These are phyloP conservation scores for Rhodinocichla rosea DNA, from an alignment of 2,113 vertebrate genomes.

Conservation along the genomic window DNA sequence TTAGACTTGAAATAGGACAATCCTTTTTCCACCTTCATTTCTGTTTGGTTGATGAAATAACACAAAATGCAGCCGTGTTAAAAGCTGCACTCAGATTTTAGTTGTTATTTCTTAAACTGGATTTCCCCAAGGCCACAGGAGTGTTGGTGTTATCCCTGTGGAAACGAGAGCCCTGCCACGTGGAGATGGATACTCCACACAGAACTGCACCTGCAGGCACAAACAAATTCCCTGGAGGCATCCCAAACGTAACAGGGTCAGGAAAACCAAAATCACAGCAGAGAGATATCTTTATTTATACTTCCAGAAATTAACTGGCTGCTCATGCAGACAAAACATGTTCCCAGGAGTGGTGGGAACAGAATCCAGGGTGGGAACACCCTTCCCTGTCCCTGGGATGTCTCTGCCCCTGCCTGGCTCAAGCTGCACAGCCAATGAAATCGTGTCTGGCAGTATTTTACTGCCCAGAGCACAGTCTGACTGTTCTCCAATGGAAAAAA, in stretches of 20 bases:
- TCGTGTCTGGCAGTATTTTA: neutral
- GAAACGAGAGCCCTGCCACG: neutral
- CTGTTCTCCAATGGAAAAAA: rapidly evolving
- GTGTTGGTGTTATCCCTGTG: neutral
- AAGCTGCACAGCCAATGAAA: neutral
- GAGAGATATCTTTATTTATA: neutral
- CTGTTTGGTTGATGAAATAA: neutral
- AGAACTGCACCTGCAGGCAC: neutral
- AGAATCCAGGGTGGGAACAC: neutral
- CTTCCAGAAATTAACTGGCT: neutral
- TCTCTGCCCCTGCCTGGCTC: neutral
- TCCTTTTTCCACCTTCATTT: neutral
- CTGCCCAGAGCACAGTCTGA: neutral
- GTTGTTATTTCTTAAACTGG: neutral
- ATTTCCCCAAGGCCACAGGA: neutral
- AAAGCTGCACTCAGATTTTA: neutral
- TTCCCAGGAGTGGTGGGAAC: neutral
- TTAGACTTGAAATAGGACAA: neutral
- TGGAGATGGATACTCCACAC: neutral
- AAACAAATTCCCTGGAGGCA: neutral
- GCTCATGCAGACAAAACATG: rapidly evolving
- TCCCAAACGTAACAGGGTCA: rapidly evolving
- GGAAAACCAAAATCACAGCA: neutral
- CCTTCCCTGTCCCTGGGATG: neutral
- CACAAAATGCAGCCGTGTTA: neutral